phyloP scores from a whole-genome alignment of 2,113 vertebrate genomes.

The Speoplatyrhinus poulsoni region DNA sequence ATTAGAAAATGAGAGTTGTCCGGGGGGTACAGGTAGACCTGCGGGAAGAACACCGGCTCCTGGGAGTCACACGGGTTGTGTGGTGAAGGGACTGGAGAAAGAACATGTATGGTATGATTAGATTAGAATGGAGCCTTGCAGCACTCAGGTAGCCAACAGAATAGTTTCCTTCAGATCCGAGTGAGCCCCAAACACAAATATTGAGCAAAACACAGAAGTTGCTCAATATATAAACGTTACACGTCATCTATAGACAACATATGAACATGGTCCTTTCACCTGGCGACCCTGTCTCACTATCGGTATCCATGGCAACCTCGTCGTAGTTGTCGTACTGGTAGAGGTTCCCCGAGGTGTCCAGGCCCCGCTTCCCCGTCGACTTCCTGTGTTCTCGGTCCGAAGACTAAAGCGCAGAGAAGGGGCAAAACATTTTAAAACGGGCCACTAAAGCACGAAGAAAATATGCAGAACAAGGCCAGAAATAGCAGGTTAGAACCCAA shows the following conservation, averaged over 20 bases:
- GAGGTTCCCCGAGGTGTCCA: conserved; percentile 87
- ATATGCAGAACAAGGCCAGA: too few species aligned
- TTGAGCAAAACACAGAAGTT: not conserved
- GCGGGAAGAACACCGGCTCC: not conserved
- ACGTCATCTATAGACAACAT: too few species aligned
- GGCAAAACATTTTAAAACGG: not conserved
- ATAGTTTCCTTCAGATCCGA: too few species aligned
- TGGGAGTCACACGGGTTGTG: conserved; percentile 25
- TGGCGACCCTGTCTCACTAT: conserved; percentile 93
- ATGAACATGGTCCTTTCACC: conserved; percentile 71
- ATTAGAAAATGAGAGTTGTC: conserved; percentile 43
- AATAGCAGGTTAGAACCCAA: too few species aligned
- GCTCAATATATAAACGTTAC: too few species aligned
- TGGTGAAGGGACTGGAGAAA: conserved; percentile 63
- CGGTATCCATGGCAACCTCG: conserved; percentile 98
- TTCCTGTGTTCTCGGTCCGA: conserved; percentile 87
- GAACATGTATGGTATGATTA: not conserved
- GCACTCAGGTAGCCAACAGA: too few species aligned
- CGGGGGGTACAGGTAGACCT: conserved; percentile 14
- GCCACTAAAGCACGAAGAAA: too few species aligned
- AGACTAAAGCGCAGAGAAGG: conserved; percentile 73
- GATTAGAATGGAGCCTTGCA: too few species aligned
- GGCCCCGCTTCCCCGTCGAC: conserved; percentile 81
- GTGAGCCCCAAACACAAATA: too few species aligned
- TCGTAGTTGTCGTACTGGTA: conserved; percentile 99